phyloP scores from a whole-genome alignment of 2,888 invertebrate genomes.

The Neoascia interrupta region DNA sequence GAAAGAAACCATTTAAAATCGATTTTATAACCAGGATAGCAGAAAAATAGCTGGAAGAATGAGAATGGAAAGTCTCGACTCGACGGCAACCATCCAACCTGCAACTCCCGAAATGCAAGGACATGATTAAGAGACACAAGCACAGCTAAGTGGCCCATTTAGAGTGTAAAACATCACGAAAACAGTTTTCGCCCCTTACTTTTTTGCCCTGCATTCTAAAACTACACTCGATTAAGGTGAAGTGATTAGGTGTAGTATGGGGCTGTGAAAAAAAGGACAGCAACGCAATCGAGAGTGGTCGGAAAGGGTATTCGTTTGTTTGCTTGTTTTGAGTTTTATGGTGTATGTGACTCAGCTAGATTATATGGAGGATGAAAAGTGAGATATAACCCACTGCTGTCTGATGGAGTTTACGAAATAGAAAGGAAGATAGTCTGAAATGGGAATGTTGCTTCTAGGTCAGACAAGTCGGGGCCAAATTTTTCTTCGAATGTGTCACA shows the following conservation, averaged over 20 bases:
- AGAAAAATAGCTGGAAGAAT: background rate
- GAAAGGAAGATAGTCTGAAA: conserved; percentile 3
- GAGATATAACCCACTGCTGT: background rate
- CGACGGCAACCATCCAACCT: too few relatives aligned
- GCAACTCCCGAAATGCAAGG: conserved; percentile 9
- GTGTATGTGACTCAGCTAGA: conserved; percentile 41
- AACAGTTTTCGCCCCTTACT: background rate
- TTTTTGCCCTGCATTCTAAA: too few relatives aligned
- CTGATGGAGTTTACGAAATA: background rate
- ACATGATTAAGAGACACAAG: conserved; percentile 18
- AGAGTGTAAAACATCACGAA: conserved; percentile 10
- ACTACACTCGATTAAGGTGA: too few relatives aligned
- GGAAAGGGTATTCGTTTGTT: conserved; percentile 14
- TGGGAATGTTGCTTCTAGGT: conserved; percentile 34
- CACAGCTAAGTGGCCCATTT: conserved; percentile 24
- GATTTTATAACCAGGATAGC: conserved; percentile 1
- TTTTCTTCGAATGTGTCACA: background rate
- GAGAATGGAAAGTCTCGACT: too few relatives aligned
- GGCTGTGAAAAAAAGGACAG: background rate
- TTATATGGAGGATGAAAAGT: conserved; percentile 20
- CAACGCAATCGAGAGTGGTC: conserved; percentile 34
- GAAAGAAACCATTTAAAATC: conserved; percentile 22
- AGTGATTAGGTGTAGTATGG: too few relatives aligned
- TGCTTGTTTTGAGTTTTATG: conserved; percentile 42
- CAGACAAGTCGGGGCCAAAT: conserved; percentile 58